These are phyloP conservation scores for Callithrix jacchus DNA, from an alignment of 2,113 vertebrate species.

Conservation along the genomic window DNA sequence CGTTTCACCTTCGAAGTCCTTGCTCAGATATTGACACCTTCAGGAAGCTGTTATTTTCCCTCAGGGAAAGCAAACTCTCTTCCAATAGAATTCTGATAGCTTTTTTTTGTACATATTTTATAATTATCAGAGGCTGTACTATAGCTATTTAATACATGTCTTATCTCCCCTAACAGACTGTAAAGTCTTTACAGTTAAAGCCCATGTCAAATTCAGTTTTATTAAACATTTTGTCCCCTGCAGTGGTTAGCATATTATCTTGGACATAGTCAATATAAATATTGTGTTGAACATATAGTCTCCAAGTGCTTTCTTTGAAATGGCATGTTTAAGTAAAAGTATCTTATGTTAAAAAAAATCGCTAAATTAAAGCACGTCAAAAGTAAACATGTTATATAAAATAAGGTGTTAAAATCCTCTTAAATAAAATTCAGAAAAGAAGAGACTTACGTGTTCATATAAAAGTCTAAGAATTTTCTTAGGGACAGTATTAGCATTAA, in stretches of 20 bases:
- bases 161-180: not conserved
- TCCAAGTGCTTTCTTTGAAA: not conserved
- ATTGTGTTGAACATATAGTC: not conserved
- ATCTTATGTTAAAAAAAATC: not conserved
- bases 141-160: not conserved
- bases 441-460: not conserved
- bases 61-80: not conserved
- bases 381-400: not conserved
- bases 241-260: not conserved
- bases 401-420: not conserved
- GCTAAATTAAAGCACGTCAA: not conserved
- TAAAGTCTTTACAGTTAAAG: not conserved
- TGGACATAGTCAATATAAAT: not conserved
- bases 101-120: not conserved
- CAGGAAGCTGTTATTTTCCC: not conserved
- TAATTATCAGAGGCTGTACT: not conserved
- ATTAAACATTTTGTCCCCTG: not conserved
- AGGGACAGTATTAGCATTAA: not conserved
- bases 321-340: not conserved
- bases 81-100: not conserved
- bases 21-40: not conserved
- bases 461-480: not conserved
- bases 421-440: not conserved
- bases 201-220: slow-evolving; percentile 1
- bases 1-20: not conserved